Percentiles rank a stretch among this genome's conserved stretches.
These are phyloP conservation scores for Accipiter virgatus DNA, from an alignment of 2,113 vertebrate genomes.

Conservation along the genomic window DNA sequence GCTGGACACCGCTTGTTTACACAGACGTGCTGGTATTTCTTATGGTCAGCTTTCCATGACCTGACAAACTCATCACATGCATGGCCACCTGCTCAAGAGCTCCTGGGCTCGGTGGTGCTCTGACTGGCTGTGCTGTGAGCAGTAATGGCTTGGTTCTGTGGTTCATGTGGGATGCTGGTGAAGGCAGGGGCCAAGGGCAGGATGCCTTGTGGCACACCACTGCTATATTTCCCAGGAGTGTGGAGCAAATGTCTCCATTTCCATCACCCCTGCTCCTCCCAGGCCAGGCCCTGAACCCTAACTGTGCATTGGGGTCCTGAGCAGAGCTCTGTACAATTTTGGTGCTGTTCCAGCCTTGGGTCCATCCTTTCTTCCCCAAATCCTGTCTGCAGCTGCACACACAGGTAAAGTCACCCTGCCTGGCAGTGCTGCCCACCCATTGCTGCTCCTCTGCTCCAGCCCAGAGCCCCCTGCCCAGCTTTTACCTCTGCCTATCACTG, in stretches of 20 bases:
- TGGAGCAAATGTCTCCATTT: no score
- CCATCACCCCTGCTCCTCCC: not conserved
- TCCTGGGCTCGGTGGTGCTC: not conserved
- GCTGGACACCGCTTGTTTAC: rapidly evolving
- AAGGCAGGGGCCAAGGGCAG: not conserved
- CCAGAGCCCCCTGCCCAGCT: not conserved
- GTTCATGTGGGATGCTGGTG: not conserved
- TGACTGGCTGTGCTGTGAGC: rapidly evolving
- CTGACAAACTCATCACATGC: not conserved
- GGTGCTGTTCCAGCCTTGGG: not conserved
- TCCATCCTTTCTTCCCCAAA: not conserved
- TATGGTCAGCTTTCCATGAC: not conserved
- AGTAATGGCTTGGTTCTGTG: rapidly evolving
- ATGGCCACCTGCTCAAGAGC: not conserved
- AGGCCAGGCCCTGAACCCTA: not conserved
- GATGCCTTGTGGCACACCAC: rapidly evolving
- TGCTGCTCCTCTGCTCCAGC: rapidly evolving
- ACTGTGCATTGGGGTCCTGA: not conserved
- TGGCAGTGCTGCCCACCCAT: not conserved
- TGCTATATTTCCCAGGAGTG: not conserved
- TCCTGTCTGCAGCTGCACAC: not conserved
- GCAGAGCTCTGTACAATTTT: not conserved
- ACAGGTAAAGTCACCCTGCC: not conserved
- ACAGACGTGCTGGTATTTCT: not conserved
- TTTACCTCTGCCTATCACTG: not conserved